Evolutionary conservation across 2,888 invertebrate species (phyloP).

Genomic region (Eremobia ochroleuca): DNA sequence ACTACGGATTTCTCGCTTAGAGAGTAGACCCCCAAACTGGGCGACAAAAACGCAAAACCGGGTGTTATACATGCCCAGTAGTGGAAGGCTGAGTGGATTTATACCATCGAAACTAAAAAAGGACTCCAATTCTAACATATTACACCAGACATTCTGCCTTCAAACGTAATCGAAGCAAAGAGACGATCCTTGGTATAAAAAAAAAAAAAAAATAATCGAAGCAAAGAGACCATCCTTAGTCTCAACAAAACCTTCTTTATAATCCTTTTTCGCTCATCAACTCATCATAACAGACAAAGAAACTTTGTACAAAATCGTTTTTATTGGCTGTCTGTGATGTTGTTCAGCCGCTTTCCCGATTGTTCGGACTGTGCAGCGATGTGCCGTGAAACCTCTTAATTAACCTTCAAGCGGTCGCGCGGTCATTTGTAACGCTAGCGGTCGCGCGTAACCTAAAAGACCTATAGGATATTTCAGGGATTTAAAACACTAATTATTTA

Average conservation of each 20-base stretch:
- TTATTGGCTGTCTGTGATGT: slow-evolving; percentile 43
- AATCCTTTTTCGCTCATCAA: slow-evolving; percentile 7
- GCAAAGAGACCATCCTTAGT: not conserved
- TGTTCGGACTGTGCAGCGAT: slow-evolving; percentile 37
- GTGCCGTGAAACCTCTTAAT: slow-evolving; percentile 76
- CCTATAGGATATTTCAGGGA: too few species aligned
- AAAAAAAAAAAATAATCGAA: too few species aligned
- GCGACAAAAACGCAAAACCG: not conserved
- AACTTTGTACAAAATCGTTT: slow-evolving; percentile 51
- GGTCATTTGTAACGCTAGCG: too few species aligned
- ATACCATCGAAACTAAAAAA: not conserved
- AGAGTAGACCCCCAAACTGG: not conserved
- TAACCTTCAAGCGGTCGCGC: too few species aligned
- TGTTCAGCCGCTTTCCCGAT: slow-evolving; percentile 55
- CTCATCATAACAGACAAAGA: slow-evolving; percentile 24
- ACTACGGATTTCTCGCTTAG: not conserved
- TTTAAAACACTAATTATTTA: too few species aligned
- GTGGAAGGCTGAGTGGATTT: not conserved
- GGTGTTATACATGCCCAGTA: not conserved
- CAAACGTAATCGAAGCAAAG: not conserved
- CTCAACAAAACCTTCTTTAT: slow-evolving; percentile 3
- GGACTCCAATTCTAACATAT: not conserved
- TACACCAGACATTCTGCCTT: not conserved
- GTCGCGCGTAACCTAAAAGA: too few species aligned
- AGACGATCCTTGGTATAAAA: not conserved